These are phyloP conservation scores for Smutsia gigantea DNA, from an alignment of 2,797 vertebrate genomes.

Conservation along the genomic window DNA sequence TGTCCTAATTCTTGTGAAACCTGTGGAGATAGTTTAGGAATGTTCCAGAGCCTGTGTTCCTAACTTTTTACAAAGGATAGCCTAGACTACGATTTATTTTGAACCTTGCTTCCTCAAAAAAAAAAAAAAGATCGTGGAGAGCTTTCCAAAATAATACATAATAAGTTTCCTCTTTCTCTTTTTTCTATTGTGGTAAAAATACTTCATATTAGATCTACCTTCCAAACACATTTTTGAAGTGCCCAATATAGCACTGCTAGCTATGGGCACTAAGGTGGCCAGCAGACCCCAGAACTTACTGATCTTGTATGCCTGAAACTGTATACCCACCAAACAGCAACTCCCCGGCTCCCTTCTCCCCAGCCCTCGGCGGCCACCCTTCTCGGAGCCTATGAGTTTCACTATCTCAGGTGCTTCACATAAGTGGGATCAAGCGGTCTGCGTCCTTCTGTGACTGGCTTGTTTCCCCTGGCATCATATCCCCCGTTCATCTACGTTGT, in stretches of 20 bases:
- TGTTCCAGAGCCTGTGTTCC: too few relatives aligned
- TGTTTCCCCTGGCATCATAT: rapidly evolving
- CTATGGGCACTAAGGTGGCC: not conserved
- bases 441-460: not conserved
- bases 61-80: not conserved
- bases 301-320: too few relatives aligned
- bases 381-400: not conserved
- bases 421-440: rapidly evolving
- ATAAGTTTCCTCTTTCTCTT: not conserved
- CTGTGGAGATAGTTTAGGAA: not conserved
- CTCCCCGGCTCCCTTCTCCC: not conserved
- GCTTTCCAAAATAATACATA: not conserved
- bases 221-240: not conserved
- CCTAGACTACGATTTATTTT: not conserved
- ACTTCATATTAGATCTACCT: too few relatives aligned
- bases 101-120: not conserved
- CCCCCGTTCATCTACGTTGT: not conserved
- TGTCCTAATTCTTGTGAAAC: not conserved
- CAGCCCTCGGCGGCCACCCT: not conserved
- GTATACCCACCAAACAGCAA: not conserved
- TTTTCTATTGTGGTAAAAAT: not conserved
- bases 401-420: not conserved
- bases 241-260: rapidly evolving
- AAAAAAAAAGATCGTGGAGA: not conserved
- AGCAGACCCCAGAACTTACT: not conserved